Conservation (phyloP, 2,888 invertebrate species). For the Xestia ashworthii region DNA sequence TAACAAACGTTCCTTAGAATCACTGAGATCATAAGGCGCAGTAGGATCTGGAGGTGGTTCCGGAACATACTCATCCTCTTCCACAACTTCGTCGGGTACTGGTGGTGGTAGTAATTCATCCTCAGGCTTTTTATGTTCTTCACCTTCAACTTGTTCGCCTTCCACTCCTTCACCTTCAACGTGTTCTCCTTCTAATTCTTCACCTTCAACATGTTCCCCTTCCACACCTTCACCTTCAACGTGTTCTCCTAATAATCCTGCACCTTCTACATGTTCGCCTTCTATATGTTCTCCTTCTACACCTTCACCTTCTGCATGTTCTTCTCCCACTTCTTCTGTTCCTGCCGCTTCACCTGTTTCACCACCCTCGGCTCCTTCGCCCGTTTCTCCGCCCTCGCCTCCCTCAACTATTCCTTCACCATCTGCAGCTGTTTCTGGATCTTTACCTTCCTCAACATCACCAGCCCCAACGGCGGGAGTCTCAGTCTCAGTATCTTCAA, state of each 20-base stretch:
- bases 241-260: constrained; percentile 35
- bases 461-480: constrained; percentile 47
- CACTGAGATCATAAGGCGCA: constrained; percentile 82
- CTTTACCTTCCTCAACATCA: constrained; percentile 53
- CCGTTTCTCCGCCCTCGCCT: constrained; percentile 13
- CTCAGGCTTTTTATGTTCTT: constrained; percentile 37
- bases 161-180: constrained; percentile 49
- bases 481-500: constrained; percentile 63
- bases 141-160: constrained; percentile 46
- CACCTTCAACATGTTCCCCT: constrained; percentile 29
- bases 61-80: constrained; percentile 79
- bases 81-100: constrained; percentile 70
- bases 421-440: constrained; percentile 4
- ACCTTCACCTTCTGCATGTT: constrained; percentile 38
- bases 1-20: constrained; percentile 82
- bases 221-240: constrained; percentile 20
- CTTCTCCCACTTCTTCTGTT: constrained; percentile 53
- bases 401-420: constrained; percentile 10
- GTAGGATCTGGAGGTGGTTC: constrained; percentile 85
- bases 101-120: constrained; percentile 62
- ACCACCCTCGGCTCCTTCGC: constrained; percentile 15
- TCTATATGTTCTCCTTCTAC: constrained; percentile 17
- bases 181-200: constrained; percentile 36
- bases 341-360: constrained; percentile 28
- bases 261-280: constrained; percentile 36